A percentile compares a stretch with the other conserved stretches of the same genome.
phyloP scores from a whole-genome alignment of 2,113 vertebrate genomes.

The Thamnophis sirtalis region DNA sequence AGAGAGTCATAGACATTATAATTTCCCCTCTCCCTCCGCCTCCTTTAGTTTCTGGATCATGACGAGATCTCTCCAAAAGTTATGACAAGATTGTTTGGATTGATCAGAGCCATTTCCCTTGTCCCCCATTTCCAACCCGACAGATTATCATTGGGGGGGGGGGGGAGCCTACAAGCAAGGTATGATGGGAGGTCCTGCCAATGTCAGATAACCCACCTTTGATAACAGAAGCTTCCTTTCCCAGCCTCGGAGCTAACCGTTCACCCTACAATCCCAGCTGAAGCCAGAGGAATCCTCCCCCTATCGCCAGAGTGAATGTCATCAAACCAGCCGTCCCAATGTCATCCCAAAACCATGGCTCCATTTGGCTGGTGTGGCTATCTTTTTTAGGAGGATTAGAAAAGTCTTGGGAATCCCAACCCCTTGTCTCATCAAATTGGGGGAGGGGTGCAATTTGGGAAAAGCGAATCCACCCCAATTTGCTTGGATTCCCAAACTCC shows the following conservation, averaged over 20 bases:
- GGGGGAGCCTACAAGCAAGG: background rate
- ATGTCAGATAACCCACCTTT: background rate
- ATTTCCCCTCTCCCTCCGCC: background rate
- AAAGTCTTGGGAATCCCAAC: background rate
- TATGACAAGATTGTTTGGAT: background rate
- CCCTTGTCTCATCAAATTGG: background rate
- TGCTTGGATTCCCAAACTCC: background rate
- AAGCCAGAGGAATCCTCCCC: background rate
- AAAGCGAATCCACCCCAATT: no score
- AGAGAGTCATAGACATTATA: background rate
- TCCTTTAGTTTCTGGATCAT: background rate
- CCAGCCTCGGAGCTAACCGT: no score
- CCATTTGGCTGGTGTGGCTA: no score
- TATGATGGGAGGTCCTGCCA: background rate
- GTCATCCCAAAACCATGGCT: background rate
- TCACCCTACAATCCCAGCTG: background rate
- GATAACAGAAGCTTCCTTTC: background rate
- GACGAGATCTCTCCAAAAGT: background rate
- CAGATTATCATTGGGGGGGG: background rate
- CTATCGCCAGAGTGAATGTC: background rate
- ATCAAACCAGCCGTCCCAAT: background rate
- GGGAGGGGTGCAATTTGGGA: background rate
- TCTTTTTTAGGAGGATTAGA: background rate
- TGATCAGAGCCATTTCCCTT: background rate
- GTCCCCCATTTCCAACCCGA: background rate